phyloP scores from a whole-genome alignment of 2,888 invertebrate genomes.

The Corbicula japonica region DNA sequence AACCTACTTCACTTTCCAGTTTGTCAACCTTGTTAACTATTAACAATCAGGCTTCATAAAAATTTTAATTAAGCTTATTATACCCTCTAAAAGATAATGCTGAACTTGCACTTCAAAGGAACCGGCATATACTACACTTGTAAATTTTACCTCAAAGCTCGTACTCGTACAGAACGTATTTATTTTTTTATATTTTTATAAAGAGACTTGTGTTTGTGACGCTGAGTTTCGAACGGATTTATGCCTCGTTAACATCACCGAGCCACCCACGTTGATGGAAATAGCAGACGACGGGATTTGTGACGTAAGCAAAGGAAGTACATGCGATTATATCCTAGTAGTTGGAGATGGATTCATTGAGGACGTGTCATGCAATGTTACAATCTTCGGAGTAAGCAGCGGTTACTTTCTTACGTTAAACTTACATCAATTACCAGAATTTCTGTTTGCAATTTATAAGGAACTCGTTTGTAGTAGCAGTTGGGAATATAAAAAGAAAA shows the following conservation, averaged over 20 bases:
- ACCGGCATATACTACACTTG: too few species aligned
- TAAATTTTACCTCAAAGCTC: too few species aligned
- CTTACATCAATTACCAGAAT: neutral
- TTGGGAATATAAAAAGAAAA: too few species aligned
- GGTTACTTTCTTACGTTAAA: neutral
- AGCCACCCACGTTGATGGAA: slow-evolving; percentile 20
- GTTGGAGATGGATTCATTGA: slow-evolving; percentile 43
- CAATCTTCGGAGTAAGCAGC: slow-evolving; percentile 18
- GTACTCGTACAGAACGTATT: slow-evolving; percentile 1
- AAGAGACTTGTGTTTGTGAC: slow-evolving; percentile 33
- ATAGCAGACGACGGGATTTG: slow-evolving; percentile 27
- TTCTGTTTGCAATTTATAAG: neutral
- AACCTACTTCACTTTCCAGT: too few species aligned
- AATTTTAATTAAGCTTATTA: too few species aligned
- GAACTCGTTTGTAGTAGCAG: neutral
- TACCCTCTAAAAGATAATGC: too few species aligned
- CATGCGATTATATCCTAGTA: slow-evolving; percentile 33
- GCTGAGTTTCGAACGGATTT: slow-evolving; percentile 31
- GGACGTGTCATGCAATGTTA: slow-evolving; percentile 16
- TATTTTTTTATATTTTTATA: neutral
- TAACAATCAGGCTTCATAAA: too few species aligned
- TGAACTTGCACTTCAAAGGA: too few species aligned
- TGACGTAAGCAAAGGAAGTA: slow-evolving; percentile 17
- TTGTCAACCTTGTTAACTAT: too few species aligned
- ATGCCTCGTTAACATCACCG: slow-evolving; percentile 16